Base-by-base conservation (phyloP, 2,888 invertebrate genomes). In the Drosophila prolongata region DNA sequence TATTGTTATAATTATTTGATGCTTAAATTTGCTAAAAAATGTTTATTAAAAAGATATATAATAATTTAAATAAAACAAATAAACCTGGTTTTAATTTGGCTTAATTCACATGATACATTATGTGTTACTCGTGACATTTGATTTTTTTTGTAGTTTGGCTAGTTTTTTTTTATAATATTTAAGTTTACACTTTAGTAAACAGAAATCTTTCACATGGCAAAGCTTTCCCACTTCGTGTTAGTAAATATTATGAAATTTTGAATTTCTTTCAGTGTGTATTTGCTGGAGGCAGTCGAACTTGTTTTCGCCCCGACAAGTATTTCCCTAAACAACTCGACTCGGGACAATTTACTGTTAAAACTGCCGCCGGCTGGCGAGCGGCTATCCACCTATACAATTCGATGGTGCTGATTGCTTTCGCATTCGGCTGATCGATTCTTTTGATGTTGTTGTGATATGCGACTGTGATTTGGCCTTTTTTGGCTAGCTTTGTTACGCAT, bases 401-500 rank as follows among this genome's bases (percentile, higher is more conserved):
- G 67, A 61, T 59, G 67, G 67, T 57, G 24, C 62, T 75, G 75
- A 88, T 79, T 82, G 67, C 62, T 70, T 71, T 75, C 56, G 59
- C 56, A 46, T 60, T 85, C 46, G 59, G 57, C 75, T 61, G 55
- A 62, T 65, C 62, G 47, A 53, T 54, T 47, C 52, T 60, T 57
- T 54, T 56, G 19, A 65, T 37, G 57, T 59, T 80, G 56, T 73
- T 66, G 53, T 76, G 70, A 54, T 52, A 46, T 42, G 38, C 16
- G 47, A 16, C 49, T 55, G 30, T 46, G 59, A 66, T 69, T 72
- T 74, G 64, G 75, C 71, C 55, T 70, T 71, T 72, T 76, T 68
- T 70, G 75, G 77, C 79, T 87, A 56, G 71, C 62, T 9, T 75
- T 74, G 72, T 87, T 75, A 58, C 71, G 54, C 50, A 84, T 78